Evolutionary conservation across 2,113 vertebrate species (phyloP).

Genomic region (Zosterops lateralis): DNA sequence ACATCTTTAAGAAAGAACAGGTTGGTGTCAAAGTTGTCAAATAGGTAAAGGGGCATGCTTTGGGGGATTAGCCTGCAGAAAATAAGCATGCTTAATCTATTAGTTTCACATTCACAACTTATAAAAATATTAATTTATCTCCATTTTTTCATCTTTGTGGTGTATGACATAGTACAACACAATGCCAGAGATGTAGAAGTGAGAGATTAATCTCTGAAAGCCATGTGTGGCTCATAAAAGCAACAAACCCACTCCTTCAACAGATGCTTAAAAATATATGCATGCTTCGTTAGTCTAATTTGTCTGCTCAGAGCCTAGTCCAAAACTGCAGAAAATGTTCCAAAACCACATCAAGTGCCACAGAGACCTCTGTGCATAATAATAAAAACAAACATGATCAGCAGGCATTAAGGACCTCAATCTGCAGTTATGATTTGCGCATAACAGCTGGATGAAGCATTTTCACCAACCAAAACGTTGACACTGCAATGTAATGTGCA

Average conservation of each 20-base stretch:
- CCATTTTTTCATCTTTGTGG: not conserved
- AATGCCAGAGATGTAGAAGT: not conserved
- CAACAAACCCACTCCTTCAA: not conserved
- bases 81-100: not conserved
- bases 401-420: conserved; percentile 51
- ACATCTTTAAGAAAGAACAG: not conserved
- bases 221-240: not conserved
- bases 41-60: not conserved
- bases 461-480: conserved; percentile 13
- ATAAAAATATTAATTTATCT: not conserved
- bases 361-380: conserved; percentile 14
- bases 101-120: not conserved
- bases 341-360: conserved; percentile 70
- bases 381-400: conserved; percentile 72
- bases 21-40: not conserved
- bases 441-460: conserved; percentile 56
- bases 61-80: not conserved
- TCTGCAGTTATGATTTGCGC: conserved; percentile 51
- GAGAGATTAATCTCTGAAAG: not conserved
- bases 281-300: not conserved
- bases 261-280: conserved; percentile 32
- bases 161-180: not conserved
- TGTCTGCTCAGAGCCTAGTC: not conserved
- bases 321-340: conserved; percentile 31
- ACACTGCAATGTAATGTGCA: conserved; percentile 39